Base-by-base conservation (phyloP, 2,888 invertebrate species). In the Sipha maydis region DNA sequence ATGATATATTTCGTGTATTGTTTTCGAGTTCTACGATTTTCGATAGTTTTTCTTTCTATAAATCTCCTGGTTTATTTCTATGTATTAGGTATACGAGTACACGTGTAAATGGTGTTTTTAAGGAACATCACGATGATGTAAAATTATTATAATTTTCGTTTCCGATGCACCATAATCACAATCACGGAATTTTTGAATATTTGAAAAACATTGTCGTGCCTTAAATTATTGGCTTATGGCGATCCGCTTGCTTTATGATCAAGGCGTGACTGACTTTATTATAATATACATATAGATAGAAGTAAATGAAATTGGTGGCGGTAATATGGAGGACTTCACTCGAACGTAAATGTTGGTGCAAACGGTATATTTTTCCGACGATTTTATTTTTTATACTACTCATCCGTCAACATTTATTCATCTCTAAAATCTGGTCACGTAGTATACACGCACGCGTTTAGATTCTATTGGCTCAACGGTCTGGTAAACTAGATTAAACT, bases 391-490 rank as follows among this genome's bases (percentile, higher is more conserved):
- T 76, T 48, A 14, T 48, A 2, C 11, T 48, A 14, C 9, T 38
- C 34, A 1, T 41, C 21, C 48, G 48, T 76, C 48, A 7, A 76
- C 48, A 54, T 77, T 61, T 48, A n/a, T 48, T 5, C 77, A 19
- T 54, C 77, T 54, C 19, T 77, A 7, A 77, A 77, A 77, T 25
- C 77, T 28, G 28, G 77, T 77, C 77, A 54, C 77, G 77, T 77
- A 48, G 48, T 14, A 48, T 48, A 19, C 21, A 48, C 7, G 1
- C n/a, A 17, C 28, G 19, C 48, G 77, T 77, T 54, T 77, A 54
- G 4, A 28, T 17, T 28, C 5, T 28, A 28, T 28, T n/a, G 54
- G 17, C 77, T 28, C 34, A 34, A 54, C 38, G 48, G 76, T 48
- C 69, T 11, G 69, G 28, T 9, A 69, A 69, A 69, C 25, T 69